Evolutionary conservation across 2,888 invertebrate genomes (phyloP).

Genomic region (Aricia artaxerxes): DNA sequence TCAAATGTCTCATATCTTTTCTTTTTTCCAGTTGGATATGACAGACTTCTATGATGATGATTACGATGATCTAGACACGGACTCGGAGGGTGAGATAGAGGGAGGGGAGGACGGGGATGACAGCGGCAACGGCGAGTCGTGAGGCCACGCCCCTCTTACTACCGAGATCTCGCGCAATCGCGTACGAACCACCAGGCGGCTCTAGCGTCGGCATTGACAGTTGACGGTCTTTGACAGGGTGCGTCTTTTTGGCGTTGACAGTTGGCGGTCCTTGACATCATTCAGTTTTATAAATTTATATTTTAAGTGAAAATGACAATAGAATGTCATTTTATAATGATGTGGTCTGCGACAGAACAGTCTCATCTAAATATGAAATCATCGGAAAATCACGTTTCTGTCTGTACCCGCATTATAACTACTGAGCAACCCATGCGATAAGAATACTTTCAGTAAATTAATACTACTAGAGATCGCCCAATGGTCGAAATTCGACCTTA

Average conservation of each 20-base stretch:
- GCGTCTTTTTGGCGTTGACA: conserved; percentile 10
- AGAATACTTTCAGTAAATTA: neutral
- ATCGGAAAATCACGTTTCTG: neutral
- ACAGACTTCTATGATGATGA: conserved; percentile 98
- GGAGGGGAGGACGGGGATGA: conserved; percentile 91
- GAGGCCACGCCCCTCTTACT: conserved; percentile 71
- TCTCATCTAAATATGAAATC: neutral
- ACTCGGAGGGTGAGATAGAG: conserved; percentile 83
- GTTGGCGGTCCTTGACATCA: neutral
- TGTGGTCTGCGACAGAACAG: neutral
- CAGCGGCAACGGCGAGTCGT: conserved; percentile 95
- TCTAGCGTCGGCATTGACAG: conserved; percentile 33
- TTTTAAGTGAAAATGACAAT: neutral
- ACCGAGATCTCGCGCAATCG: conserved; percentile 43
- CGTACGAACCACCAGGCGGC: conserved; percentile 45
- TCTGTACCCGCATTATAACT: neutral
- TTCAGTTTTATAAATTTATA: too few relatives aligned
- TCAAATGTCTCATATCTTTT: neutral
- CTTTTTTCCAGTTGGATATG: conserved; percentile 85
- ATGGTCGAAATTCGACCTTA: too few relatives aligned
- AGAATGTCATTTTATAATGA: too few relatives aligned
- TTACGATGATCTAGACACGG: conserved; percentile 92
- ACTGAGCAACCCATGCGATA: neutral
- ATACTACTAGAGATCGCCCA: neutral
- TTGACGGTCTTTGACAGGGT: neutral